phyloP scores from a whole-genome alignment of 2,113 vertebrate genomes.

The Naja naja region DNA sequence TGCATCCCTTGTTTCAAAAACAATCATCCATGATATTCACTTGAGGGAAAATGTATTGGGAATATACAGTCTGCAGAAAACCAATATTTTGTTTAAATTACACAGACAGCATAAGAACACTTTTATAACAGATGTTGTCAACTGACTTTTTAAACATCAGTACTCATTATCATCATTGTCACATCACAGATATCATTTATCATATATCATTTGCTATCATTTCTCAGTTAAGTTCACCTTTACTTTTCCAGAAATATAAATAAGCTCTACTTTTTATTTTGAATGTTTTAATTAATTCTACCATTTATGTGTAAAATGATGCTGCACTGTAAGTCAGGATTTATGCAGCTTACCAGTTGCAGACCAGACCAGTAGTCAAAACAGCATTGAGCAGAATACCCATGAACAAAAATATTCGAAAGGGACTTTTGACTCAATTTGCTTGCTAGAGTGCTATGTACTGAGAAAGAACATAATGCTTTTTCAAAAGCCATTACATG shows the following conservation, averaged over 20 bases:
- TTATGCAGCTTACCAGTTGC: background rate
- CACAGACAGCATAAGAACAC: background rate
- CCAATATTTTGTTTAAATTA: background rate
- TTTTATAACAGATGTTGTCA: background rate
- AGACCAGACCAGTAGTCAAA: background rate
- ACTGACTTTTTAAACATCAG: background rate
- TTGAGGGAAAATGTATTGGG: background rate
- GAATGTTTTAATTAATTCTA: background rate
- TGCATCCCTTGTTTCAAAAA: background rate
- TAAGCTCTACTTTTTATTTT: background rate
- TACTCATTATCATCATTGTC: background rate
- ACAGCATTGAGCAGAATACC: background rate
- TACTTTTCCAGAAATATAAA: background rate
- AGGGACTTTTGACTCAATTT: background rate
- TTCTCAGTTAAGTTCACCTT: background rate
- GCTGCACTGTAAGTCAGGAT: background rate
- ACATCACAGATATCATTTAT: background rate
- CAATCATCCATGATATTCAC: background rate
- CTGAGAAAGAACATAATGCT: background rate
- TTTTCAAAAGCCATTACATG: background rate
- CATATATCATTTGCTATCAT: background rate
- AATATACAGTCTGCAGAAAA: background rate
- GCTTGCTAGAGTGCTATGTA: background rate
- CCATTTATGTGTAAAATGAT: background rate
- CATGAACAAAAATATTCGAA: background rate